phyloP scores from a whole-genome alignment of 2,113 vertebrate species.

The Nipponia nippon region DNA sequence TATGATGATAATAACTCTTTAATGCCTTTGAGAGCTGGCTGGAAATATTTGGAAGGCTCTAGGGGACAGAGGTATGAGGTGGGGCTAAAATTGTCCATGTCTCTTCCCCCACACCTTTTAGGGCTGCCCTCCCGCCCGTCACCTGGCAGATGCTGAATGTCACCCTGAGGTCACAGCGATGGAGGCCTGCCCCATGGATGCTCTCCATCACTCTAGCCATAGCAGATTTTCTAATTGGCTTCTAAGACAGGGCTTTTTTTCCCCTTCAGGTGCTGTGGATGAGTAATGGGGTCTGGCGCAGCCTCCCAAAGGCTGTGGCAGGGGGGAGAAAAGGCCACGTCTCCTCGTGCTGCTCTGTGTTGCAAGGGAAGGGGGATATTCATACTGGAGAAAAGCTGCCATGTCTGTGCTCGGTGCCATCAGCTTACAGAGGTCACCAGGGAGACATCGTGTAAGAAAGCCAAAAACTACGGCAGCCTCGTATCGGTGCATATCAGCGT shows the following conservation, averaged over 20 bases:
- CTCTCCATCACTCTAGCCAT: not conserved
- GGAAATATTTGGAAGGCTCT: not conserved
- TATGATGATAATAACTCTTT: rapidly evolving
- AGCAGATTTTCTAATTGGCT: not conserved
- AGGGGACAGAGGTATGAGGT: rapidly evolving
- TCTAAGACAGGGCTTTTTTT: too few species aligned
- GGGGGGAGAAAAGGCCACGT: rapidly evolving
- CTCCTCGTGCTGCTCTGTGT: too few species aligned
- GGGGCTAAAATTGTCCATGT: not conserved
- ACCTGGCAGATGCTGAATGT: not conserved
- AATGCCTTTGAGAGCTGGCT: rapidly evolving
- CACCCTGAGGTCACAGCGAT: rapidly evolving
- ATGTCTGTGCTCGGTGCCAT: rapidly evolving
- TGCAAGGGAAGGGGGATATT: too few species aligned
- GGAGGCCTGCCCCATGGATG: not conserved
- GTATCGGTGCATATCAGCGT: rapidly evolving
- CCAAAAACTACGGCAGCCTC: rapidly evolving
- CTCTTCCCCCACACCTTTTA: rapidly evolving
- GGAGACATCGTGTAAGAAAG: rapidly evolving
- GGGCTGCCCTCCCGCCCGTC: not conserved
- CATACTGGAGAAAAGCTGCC: rapidly evolving
- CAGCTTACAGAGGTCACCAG: not conserved
- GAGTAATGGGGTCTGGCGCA: not conserved
- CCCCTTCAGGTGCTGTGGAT: not conserved
- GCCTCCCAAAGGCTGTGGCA: too few species aligned